phyloP scores from a whole-genome alignment of 2,888 invertebrate genomes.

The Macaria liturata region DNA sequence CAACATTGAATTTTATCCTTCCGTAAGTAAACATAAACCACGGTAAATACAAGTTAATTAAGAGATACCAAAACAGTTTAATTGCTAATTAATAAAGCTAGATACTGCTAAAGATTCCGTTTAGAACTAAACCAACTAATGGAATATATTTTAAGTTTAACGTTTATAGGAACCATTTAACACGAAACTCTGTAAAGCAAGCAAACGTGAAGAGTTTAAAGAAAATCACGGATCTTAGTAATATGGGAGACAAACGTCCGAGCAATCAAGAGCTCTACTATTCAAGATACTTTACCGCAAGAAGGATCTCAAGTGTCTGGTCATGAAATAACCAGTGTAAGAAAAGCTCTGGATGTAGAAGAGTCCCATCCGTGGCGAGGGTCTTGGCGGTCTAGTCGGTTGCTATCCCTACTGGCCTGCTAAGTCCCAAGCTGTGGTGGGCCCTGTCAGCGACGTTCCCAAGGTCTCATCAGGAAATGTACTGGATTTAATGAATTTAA shows the following conservation, averaged over 20 bases:
- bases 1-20: no score
- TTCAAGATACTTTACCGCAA: not conserved
- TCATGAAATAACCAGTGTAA: conserved; percentile 3
- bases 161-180: no score
- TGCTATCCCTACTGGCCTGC: conserved; percentile 90
- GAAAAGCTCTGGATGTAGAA: conserved; percentile 5
- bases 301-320: conserved; percentile 1
- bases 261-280: not conserved
- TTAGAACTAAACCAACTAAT: no score
- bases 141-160: no score
- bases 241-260: not conserved
- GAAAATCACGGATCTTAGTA: not conserved
- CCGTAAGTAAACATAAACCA: no score
- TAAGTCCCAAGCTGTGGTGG: conserved; percentile 90
- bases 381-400: conserved; percentile 89
- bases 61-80: no score
- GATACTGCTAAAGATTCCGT: no score
- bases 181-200: no score
- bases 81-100: no score
- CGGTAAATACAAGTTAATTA: no score
- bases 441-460: conserved; percentile 32
- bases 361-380: conserved; percentile 75
- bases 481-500: conserved; percentile 17
- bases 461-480: conserved; percentile 24
- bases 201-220: no score